Evolutionary conservation across 2,888 invertebrate genomes (phyloP), one percentile per base, ranked within the genome.

Genomic region (Lamellibrachia satsuma): DNA sequence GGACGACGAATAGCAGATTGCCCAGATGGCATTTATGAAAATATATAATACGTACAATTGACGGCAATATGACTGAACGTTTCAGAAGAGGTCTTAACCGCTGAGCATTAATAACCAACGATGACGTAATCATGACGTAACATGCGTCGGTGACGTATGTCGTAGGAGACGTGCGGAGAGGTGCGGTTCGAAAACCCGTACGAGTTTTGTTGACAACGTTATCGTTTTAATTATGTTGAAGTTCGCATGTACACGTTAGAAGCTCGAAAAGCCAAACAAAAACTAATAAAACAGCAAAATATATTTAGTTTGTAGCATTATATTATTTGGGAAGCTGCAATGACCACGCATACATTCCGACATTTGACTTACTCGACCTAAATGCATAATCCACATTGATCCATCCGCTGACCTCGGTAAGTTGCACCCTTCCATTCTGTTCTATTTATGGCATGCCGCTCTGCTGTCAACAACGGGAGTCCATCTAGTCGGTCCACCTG

Each of bases 11-110:
- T 75, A 75, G n/a, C 15, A 2, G 75, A 75, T 75, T 75, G 75
- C 75, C 75, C 75, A 22, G 75, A 75, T 75, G 75, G 75, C 75
- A 75, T 22, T 22, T n/a, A 75, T 75, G 75, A 75, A 11, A 75
- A 75, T 75, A 22, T 75, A 75, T 75, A n/a, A 75, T 75, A 75
- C 75, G 75, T 75, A 22, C 75, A 75, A 75, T 75, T 75, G 75
- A 75, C 75, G 75, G n/a, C n/a, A n/a, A 75, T 75, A 22, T 75
- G 22, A 75, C 75, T 75, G 75, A 75, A 22, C n/a, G 15, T 15
- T 75, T 22, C 22, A 75, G 22, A 22, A 75, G 75, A 22, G 4
- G 75, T 75, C 75, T 22, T 75, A 22, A 75, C 75, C 75, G 75
- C 75, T 22, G 15, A 15, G 75, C 75, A 22, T 75, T 75, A 75